phyloP scores from a whole-genome alignment of 2,113 vertebrate species.

The Podocnemis expansa region DNA sequence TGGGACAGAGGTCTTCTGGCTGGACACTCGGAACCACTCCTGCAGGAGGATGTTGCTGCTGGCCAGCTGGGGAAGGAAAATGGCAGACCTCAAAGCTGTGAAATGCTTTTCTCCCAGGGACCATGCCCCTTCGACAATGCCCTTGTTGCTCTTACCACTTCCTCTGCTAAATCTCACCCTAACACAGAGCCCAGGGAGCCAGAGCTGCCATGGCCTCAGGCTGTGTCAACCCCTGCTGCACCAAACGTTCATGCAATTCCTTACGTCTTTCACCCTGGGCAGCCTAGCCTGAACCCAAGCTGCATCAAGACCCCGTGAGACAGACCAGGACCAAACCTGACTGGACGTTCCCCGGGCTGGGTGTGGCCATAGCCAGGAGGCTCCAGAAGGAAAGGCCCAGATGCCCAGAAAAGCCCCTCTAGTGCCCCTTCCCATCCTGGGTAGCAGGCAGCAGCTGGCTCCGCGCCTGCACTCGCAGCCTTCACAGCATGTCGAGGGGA shows the following conservation, averaged over 20 bases:
- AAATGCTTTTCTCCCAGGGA: neutral
- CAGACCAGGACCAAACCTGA: neutral
- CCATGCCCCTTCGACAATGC: neutral
- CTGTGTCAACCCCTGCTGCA: neutral
- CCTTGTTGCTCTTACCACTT: neutral
- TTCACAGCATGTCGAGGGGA: neutral
- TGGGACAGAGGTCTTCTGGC: conserved; percentile 84
- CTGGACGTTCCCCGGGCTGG: neutral
- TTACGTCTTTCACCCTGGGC: neutral
- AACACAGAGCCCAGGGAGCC: neutral
- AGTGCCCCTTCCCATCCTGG: neutral
- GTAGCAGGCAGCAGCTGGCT: neutral
- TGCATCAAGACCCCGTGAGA: neutral
- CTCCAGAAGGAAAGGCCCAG: neutral
- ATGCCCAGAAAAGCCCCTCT: neutral
- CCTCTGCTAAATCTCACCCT: neutral
- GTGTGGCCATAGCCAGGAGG: neutral
- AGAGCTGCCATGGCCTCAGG: neutral
- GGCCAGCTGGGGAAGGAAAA: conserved; percentile 74
- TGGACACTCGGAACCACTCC: conserved; percentile 95
- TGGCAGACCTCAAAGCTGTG: neutral
- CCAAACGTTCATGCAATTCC: neutral
- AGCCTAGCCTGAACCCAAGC: neutral
- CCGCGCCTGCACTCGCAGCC: neutral
- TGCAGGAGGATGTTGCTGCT: conserved; percentile 86